Evolutionary conservation across 2,888 invertebrate species (phyloP).

Genomic region (Limnephilus marmoratus): DNA sequence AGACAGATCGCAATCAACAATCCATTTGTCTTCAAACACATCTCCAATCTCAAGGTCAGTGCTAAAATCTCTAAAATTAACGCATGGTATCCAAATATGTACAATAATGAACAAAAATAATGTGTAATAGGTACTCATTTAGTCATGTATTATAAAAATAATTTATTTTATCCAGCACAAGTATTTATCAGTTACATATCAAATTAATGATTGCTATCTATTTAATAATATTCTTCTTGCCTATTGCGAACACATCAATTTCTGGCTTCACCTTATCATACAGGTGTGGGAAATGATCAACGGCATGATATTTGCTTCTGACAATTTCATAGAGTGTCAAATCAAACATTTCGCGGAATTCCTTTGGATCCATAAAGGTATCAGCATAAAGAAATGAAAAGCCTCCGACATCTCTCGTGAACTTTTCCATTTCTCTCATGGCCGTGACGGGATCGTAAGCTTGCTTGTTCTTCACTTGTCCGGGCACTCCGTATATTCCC

Average conservation of each 20-base stretch:
- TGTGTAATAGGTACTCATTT: background rate
- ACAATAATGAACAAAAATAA: background rate
- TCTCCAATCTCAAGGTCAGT: conserved; percentile 90
- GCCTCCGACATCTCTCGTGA: conserved; percentile 82
- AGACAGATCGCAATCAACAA: conserved; percentile 98
- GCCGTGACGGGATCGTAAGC: conserved; percentile 81
- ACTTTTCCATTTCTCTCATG: conserved; percentile 84
- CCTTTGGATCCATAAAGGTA: conserved; percentile 81
- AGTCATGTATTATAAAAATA: background rate
- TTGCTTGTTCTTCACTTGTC: conserved; percentile 78
- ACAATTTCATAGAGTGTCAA: conserved; percentile 80
- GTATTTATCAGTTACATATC: background rate
- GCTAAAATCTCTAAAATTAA: background rate
- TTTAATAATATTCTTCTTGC: conserved; percentile 69
- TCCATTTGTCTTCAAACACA: conserved; percentile 99
- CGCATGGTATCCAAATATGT: background rate
- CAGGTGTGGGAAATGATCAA: conserved; percentile 80
- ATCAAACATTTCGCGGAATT: conserved; percentile 84
- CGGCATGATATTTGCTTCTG: conserved; percentile 78
- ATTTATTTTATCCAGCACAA: background rate
- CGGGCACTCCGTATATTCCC: conserved; percentile 84
- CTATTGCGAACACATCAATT: conserved; percentile 80
- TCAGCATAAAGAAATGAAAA: conserved; percentile 84
- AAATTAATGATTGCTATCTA: conserved; percentile 34
- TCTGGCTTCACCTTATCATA: conserved; percentile 84